Evolutionary conservation across 2,113 vertebrate species (phyloP).

Genomic region (Coregonus clupeaformis): DNA sequence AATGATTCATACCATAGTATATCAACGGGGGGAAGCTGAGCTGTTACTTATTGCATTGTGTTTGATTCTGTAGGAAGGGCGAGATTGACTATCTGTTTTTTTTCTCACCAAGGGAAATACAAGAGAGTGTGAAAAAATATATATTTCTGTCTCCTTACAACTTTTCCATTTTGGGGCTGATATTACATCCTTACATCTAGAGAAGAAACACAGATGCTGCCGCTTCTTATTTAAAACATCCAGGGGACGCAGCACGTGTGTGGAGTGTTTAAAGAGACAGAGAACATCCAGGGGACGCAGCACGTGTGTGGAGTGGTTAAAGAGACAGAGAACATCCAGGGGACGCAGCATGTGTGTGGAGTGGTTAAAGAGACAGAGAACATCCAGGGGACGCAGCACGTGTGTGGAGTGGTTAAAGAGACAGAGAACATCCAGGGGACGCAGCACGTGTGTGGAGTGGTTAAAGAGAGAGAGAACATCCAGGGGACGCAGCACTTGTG

Average conservation of each 20-base stretch:
- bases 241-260: neutral
- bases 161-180: neutral
- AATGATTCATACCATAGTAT: neutral
- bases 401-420: neutral
- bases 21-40: neutral
- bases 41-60: neutral
- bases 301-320: slow-evolving; percentile 4
- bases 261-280: neutral
- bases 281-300: slow-evolving; percentile 4
- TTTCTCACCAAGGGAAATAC: neutral
- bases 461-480: too few species aligned
- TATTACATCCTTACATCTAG: neutral
- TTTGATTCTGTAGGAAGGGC: slow-evolving; percentile 1
- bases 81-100: neutral
- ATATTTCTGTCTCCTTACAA: neutral
- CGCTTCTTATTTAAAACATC: neutral
- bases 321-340: too few species aligned
- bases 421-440: too few species aligned
- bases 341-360: neutral
- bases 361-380: too few species aligned
- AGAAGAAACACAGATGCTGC: neutral
- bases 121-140: neutral
- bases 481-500: neutral
- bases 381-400: neutral
- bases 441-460: neutral